Percentiles rank a stretch among this genome's conserved stretches.
These are phyloP conservation scores for Tokudaia tokunoshimensis DNA, from an alignment of 2,797 vertebrate species.

Conservation along the genomic window DNA sequence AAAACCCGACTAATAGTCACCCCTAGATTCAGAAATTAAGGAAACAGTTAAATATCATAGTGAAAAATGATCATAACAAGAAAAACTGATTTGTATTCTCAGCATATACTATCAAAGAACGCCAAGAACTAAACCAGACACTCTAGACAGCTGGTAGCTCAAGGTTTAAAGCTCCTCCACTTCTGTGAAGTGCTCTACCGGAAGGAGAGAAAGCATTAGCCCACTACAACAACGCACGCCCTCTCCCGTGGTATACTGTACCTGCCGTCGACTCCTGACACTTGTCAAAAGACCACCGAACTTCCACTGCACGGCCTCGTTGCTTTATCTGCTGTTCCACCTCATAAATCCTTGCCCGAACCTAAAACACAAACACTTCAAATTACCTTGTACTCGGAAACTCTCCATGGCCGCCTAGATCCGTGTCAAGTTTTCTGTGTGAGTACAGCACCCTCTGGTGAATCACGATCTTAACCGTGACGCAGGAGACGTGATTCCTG, in stretches of 20 bases:
- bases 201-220: background rate
- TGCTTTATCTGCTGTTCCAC: slow-evolving; percentile 90
- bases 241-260: slow-evolving; percentile 19
- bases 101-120: background rate
- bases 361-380: slow-evolving; percentile 81
- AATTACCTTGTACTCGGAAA: slow-evolving; percentile 58
- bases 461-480: background rate
- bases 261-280: slow-evolving; percentile 91
- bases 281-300: slow-evolving; percentile 90
- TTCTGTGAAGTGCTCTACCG: rapidly evolving
- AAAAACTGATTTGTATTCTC: background rate
- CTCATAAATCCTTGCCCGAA: slow-evolving; percentile 89
- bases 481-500: background rate
- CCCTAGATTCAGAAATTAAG: slow-evolving; percentile 76
- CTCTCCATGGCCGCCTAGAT: background rate
- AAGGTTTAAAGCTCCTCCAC: background rate
- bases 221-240: background rate
- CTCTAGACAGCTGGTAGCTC: background rate
- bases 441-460: background rate
- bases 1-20: slow-evolving; percentile 89
- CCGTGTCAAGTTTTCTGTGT: background rate
- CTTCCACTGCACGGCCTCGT: slow-evolving; percentile 89
- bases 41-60: background rate
- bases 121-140: background rate
- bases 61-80: background rate